Conservation (phyloP, 2,888 invertebrate genomes). For the Leptopilina myrica region DNA sequence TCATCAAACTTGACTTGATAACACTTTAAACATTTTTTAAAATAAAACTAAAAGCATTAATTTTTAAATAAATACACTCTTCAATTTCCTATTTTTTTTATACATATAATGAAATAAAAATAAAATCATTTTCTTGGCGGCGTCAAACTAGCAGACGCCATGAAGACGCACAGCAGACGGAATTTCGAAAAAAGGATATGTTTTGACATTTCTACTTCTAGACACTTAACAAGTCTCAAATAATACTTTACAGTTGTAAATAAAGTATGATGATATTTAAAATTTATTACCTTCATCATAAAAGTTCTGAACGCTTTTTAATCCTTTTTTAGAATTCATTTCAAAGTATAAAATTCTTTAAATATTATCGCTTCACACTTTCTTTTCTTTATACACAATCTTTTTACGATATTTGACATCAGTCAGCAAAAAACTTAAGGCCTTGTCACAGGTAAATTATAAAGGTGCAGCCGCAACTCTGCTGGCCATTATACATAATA, state of each 20-base stretch:
- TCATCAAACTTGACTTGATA: too few relatives aligned
- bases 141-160: conserved; percentile 76
- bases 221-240: not conserved
- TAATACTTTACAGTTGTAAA: not conserved
- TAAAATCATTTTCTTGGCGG: conserved; percentile 49
- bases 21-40: not conserved
- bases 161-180: conserved; percentile 76
- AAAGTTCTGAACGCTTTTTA: conserved; percentile 63
- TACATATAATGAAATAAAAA: too few relatives aligned
- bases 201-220: conserved; percentile 42
- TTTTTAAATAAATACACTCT: too few relatives aligned
- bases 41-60: not conserved
- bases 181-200: conserved; percentile 59
- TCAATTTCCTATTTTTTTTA: too few relatives aligned
- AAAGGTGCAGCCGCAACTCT: too few relatives aligned
- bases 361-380: too few relatives aligned
- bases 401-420: too few relatives aligned
- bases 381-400: too few relatives aligned
- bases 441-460: too few relatives aligned
- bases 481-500: too few relatives aligned
- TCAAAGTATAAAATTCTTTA: too few relatives aligned
- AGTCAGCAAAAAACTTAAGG: too few relatives aligned
- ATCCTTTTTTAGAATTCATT: conserved; percentile 67
- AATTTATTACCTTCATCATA: conserved; percentile 64
- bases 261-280: not conserved